Base-by-base conservation (phyloP, 1,140 invertebrate species). In the Propsilocerus akamusi region DNA sequence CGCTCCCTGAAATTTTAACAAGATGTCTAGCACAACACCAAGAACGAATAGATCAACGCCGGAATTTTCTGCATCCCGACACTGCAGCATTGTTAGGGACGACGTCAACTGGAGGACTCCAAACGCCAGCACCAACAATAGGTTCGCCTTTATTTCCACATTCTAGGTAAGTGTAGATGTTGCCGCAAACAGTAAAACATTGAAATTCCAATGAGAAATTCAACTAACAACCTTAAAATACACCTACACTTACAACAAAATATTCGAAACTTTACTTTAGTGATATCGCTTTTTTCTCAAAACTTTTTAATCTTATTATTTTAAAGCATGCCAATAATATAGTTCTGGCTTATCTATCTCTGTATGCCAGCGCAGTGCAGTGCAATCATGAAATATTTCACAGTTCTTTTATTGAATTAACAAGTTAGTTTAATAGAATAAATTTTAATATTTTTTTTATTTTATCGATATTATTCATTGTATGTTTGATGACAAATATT, bases 61-160 rank as follows among this genome's bases (percentile, higher is more conserved):
- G 81, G 49, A 84, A 88, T 61, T 87, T 86, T 68, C 72, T 89
- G 46, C 86, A 89, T 65, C 86, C 85, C 30, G 85, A 89, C 57
- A 80, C 83, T 25, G 81, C 81, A 26, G 80, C 79, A n/a, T 62
- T 68, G 52, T 50, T 69, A 57, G 53, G 69, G 53, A 61, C 66
- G 53, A 54, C 57, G 12, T 62, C 70, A 53, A 49, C 68, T 57
- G 57, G 72, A 55, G 63, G 68, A 53, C 57, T 59, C 23, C 67
- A 65, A 37, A 61, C 61, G 52, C 59, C 60, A 46, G 56, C 56
- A 51, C 60, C 56, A 50, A 54, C 58, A 47, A 55, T 66, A 30
- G 62, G 60, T 52, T 57, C 61, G n/a, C 61, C 62, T 49, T 60
- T 67, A 56, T 61, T 67, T 49, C 65, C 63, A 47, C 64, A 68